Evolutionary conservation across 2,113 vertebrate genomes (phyloP).

Genomic region (Meles meles): DNA sequence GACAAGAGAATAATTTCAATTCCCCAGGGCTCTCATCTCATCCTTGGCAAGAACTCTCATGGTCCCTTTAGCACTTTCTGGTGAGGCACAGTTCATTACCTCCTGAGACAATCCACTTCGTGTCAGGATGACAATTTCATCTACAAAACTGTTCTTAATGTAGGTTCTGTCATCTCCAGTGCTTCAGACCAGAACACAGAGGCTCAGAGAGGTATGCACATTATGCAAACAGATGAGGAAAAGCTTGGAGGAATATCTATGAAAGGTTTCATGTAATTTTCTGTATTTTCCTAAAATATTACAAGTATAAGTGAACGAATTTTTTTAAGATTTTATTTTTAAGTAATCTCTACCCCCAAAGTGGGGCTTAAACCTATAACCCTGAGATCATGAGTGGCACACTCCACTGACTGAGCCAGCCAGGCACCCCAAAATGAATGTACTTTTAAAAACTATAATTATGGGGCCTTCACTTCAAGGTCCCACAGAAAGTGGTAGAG

Average conservation of each 20-base stretch:
- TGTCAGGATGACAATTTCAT: background rate
- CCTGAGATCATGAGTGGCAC: background rate
- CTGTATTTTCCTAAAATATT: constrained; percentile 7
- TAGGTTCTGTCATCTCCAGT: background rate
- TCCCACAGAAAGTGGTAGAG: background rate
- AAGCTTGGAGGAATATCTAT: background rate
- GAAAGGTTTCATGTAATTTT: background rate
- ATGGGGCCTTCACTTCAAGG: background rate
- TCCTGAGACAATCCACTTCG: background rate
- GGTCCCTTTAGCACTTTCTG: background rate
- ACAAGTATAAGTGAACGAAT: background rate
- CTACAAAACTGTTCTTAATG: background rate
- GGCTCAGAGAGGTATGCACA: background rate
- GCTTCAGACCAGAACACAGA: background rate
- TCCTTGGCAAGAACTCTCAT: background rate
- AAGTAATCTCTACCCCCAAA: background rate
- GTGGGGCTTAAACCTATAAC: background rate
- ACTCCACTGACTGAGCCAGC: background rate
- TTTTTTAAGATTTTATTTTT: background rate
- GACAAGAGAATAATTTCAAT: background rate
- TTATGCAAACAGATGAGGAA: background rate
- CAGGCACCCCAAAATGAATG: background rate
- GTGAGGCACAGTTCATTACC: background rate
- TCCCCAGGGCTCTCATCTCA: background rate
- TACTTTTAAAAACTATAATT: background rate